A percentile compares a stretch with the other conserved stretches of the same genome.
phyloP scores from a whole-genome alignment of 1,140 invertebrate genomes.

The Sitophilus oryzae region DNA sequence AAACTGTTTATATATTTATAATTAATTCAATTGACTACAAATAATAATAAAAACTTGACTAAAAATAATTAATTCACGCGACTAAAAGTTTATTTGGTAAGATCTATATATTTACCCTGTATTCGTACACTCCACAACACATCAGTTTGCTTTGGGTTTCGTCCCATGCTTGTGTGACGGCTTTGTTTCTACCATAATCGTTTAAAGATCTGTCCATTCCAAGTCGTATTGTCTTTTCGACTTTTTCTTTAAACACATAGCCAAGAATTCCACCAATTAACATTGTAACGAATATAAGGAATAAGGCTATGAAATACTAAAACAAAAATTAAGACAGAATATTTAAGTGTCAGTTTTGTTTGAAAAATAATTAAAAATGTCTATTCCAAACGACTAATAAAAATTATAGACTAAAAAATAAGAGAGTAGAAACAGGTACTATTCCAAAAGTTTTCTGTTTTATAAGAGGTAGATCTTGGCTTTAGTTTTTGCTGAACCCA shows the following conservation, averaged over 20 bases:
- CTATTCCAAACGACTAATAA: too few relatives aligned
- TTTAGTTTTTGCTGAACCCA: too few relatives aligned
- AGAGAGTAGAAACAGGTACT: too few relatives aligned
- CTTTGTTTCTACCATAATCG: conserved; percentile 59
- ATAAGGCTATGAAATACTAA: conserved; percentile 81
- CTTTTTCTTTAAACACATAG: conserved; percentile 79
- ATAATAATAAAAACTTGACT: too few relatives aligned
- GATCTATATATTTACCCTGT: conserved; percentile 40
- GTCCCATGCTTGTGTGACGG: conserved; percentile 76
- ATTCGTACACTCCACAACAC: conserved; percentile 72
- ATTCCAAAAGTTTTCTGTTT: too few relatives aligned
- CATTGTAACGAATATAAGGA: conserved; percentile 81
- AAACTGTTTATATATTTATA: too few relatives aligned
- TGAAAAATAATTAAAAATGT: too few relatives aligned
- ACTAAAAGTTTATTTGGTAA: too few relatives aligned
- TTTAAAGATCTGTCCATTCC: conserved; percentile 72
- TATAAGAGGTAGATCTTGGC: too few relatives aligned
- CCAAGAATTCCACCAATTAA: conserved; percentile 82
- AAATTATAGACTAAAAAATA: too few relatives aligned
- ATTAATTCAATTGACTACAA: too few relatives aligned
- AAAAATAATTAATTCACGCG: neutral
- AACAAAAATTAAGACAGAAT: conserved; percentile 39
- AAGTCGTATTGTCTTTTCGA: conserved; percentile 62
- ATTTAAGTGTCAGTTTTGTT: too few relatives aligned
- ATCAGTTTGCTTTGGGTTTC: conserved; percentile 70